Evolutionary conservation across 2,888 invertebrate species (phyloP), one percentile per base, ranked within the genome.

Genomic region (Barypeithes pellucidus): DNA sequence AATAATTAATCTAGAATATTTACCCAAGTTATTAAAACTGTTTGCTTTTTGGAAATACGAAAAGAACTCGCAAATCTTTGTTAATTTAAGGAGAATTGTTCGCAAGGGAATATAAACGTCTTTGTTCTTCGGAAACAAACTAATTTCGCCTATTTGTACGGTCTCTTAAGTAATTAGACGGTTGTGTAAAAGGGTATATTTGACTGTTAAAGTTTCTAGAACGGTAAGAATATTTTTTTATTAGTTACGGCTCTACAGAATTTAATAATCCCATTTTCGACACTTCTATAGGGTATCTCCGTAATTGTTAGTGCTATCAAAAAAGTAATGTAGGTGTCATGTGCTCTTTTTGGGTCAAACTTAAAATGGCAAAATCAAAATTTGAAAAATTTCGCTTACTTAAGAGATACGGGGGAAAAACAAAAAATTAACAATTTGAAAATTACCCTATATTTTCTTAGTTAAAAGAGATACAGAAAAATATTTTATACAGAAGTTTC

Each of bases 1-100:
- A 11, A 41, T 63, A 63, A 70, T 70, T 70, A 70, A 70, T 63
- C 12, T 54, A 57, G 39, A 63, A 70, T 70, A 70, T 43, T 70
- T 69, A 33, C 43, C 8, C 16, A 57, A 62, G 70, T 45, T 70
- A 63, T 70, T 70, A 63, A 57, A 63, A 57, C 63, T 70, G 63
- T 70, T 70, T 70, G 57, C 29, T 20, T 67, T 57, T 45, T 3
- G 11, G 59, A 18, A 62, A 47, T 47, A 33, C 47, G 47, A 47
- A 62, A 47, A 62, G 24, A 62, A 61, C 18, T 43, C 41, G 2
- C 18, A 59, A 59, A 67, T 47, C 59, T 41, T 59, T 60, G 59
- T 43, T 67, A 59, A 67, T 67, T 67, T 47, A 47, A 24, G n/a
- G 59, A 36, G 33, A 67, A 59, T 59, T 67, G 36, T 20, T n/a